These are phyloP conservation scores for Sminthurinus signatus DNA, from an alignment of 1,140 invertebrate genomes.

Conservation along the genomic window DNA sequence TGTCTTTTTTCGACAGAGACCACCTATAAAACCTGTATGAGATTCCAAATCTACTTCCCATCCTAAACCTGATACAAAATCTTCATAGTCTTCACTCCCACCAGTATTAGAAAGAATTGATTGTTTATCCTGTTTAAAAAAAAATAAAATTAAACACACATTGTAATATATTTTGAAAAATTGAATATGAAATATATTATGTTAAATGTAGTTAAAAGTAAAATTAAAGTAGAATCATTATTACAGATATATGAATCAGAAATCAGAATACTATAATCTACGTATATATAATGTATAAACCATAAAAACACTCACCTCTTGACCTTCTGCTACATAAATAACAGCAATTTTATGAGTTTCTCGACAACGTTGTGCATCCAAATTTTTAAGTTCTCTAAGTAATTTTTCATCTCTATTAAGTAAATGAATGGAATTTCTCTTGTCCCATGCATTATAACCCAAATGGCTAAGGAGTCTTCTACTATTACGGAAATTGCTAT, in stretches of 20 bases:
- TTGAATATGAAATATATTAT: too few relatives aligned
- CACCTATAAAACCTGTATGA: constrained; percentile 94
- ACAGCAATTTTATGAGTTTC: constrained; percentile 99
- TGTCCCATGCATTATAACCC: constrained; percentile 82
- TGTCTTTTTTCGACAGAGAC: constrained; percentile 81
- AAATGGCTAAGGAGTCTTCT: constrained; percentile 81
- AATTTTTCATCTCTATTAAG: constrained; percentile 85
- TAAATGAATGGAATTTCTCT: constrained; percentile 73
- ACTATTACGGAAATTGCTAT: constrained; percentile 44
- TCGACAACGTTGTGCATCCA: constrained; percentile 82
- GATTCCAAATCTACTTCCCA: constrained; percentile 67
- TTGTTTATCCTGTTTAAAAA: too few relatives aligned
- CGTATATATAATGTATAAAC: too few relatives aligned
- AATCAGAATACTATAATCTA: too few relatives aligned
- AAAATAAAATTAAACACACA: too few relatives aligned
- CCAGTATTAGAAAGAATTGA: constrained; percentile 75
- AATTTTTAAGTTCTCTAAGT: constrained; percentile 80
- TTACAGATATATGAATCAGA: too few relatives aligned
- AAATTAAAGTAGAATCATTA: too few relatives aligned
- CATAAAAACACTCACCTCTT: too few relatives aligned
- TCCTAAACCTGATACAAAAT: constrained; percentile 75
- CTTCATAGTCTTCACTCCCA: constrained; percentile 88
- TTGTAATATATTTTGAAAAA: too few relatives aligned
- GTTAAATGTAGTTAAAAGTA: too few relatives aligned
- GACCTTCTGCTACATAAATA: constrained; percentile 93